A percentile compares a stretch with the other conserved stretches of the same genome.
These are phyloP conservation scores for Aratinga solstitialis DNA, from an alignment of 2,797 vertebrate genomes.

Conservation along the genomic window DNA sequence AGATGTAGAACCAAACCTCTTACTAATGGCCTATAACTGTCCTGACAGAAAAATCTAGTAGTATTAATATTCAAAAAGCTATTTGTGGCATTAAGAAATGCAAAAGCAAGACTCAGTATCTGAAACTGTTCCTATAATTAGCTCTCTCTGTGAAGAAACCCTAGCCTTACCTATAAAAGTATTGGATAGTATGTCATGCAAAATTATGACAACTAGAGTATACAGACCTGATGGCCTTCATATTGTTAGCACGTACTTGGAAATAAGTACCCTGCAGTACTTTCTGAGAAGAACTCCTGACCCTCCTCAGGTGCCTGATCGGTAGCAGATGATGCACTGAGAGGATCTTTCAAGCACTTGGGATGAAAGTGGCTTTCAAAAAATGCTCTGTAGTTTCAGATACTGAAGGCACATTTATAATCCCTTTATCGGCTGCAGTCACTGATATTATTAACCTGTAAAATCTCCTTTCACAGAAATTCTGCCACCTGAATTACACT, in stretches of 20 bases:
- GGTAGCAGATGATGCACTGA: fast-evolving
- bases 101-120: not conserved
- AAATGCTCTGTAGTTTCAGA: not conserved
- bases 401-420: not conserved
- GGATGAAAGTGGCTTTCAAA: not conserved
- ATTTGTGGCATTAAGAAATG: not conserved
- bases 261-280: not conserved
- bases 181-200: not conserved
- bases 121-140: not conserved
- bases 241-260: not conserved
- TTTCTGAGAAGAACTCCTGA: not conserved
- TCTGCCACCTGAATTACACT: not conserved
- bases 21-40: not conserved
- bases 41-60: not conserved
- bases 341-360: not conserved
- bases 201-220: not conserved
- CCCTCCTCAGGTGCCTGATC: not conserved
- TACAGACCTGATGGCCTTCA: not conserved
- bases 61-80: not conserved
- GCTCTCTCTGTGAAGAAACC: not conserved
- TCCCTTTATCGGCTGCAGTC: not conserved
- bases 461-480: not conserved
- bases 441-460: not conserved
- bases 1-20: not conserved
- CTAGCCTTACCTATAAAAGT: not conserved